A percentile compares a stretch with the other conserved stretches of the same genome.
Evolutionary conservation across 2,113 vertebrate genomes (phyloP).

Genomic region (Saccopteryx bilineata): DNA sequence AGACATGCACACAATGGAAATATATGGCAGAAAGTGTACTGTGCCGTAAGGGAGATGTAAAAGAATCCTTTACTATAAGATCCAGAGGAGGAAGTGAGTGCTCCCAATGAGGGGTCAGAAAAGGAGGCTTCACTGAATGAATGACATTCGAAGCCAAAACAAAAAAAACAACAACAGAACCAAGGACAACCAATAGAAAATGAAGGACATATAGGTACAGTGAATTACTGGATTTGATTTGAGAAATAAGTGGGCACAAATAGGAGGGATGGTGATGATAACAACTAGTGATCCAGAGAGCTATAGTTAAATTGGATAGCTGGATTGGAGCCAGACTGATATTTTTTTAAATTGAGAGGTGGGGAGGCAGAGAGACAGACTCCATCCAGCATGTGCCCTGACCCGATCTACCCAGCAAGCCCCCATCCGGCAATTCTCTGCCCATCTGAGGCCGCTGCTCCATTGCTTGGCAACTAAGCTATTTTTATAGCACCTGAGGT

Average conservation of each 20-base stretch:
- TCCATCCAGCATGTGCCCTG: too few relatives aligned
- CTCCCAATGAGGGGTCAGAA: conserved; percentile 20
- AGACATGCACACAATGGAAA: not conserved
- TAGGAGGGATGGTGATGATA: not conserved
- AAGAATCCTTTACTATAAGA: conserved; percentile 3
- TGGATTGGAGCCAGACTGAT: not conserved
- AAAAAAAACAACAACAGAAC: conserved; percentile 34
- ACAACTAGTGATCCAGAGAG: conserved; percentile 12
- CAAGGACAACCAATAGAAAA: conserved; percentile 31
- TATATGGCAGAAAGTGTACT: not conserved
- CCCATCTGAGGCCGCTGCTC: too few relatives aligned
- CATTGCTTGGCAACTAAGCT: too few relatives aligned
- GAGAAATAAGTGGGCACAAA: not conserved
- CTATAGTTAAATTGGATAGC: not conserved
- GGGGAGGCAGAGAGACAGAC: too few relatives aligned
- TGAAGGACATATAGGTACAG: not conserved
- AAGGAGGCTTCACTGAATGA: not conserved
- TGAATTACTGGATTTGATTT: conserved; percentile 3
- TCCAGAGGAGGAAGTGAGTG: not conserved
- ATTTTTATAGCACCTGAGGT: too few relatives aligned
- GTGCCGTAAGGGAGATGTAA: not conserved
- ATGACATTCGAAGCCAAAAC: not conserved
- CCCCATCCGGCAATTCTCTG: too few relatives aligned
- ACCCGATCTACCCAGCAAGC: too few relatives aligned
- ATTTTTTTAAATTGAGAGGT: too few relatives aligned